phyloP scores from a whole-genome alignment of 2,888 invertebrate genomes.

The Tineola bisselliella region DNA sequence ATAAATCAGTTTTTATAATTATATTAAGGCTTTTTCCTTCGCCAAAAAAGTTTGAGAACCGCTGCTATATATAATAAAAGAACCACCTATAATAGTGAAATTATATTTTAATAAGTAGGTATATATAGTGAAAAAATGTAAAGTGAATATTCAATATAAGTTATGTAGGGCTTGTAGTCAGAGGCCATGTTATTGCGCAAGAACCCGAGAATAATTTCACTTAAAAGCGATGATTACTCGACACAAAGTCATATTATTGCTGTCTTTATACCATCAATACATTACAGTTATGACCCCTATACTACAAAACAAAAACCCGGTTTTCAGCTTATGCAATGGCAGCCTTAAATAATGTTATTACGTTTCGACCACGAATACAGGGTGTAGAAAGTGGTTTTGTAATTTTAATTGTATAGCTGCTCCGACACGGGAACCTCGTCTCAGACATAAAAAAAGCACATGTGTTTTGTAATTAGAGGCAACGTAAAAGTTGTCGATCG shows the following conservation, averaged over 20 bases:
- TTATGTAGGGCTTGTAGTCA: too few relatives aligned
- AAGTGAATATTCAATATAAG: too few relatives aligned
- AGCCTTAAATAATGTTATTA: background rate
- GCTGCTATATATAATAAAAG: too few relatives aligned
- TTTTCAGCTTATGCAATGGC: background rate
- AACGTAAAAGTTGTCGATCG: too few relatives aligned
- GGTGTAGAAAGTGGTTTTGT: constrained; percentile 3
- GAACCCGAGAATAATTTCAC: background rate
- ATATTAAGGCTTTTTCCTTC: too few relatives aligned
- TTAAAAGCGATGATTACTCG: background rate
- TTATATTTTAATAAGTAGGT: too few relatives aligned
- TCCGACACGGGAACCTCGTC: background rate
- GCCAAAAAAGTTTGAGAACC: too few relatives aligned
- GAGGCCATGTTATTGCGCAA: background rate
- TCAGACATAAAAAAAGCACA: background rate
- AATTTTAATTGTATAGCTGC: background rate
- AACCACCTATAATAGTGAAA: too few relatives aligned
- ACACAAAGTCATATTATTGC: background rate
- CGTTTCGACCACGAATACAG: background rate
- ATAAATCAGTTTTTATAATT: too few relatives aligned
- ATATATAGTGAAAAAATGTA: too few relatives aligned
- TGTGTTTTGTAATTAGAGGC: too few relatives aligned
- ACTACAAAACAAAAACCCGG: background rate
- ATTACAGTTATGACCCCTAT: background rate
- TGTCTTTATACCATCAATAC: background rate